phyloP scores from a whole-genome alignment of 2,888 invertebrate species.

The Pegoplata infirma region DNA sequence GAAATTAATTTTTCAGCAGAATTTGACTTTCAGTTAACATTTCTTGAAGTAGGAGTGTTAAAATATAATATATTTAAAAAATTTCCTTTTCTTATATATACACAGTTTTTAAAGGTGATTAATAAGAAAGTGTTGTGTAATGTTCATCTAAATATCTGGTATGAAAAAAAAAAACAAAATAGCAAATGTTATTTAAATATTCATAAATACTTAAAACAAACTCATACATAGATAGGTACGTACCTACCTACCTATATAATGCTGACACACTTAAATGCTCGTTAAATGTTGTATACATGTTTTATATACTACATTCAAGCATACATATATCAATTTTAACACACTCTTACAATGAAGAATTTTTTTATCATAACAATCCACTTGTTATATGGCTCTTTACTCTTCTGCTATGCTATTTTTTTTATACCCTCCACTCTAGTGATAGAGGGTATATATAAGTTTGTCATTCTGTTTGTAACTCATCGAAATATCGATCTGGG shows the following conservation, averaged over 20 bases:
- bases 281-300: constrained; percentile 46
- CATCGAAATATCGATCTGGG: too few species aligned
- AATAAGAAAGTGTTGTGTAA: too few species aligned
- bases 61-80: too few species aligned
- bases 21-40: too few species aligned
- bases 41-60: too few species aligned
- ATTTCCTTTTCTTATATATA: too few species aligned
- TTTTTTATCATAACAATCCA: constrained; percentile 57
- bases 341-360: constrained; percentile 44
- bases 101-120: not conserved
- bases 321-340: constrained; percentile 39
- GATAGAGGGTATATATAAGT: too few species aligned
- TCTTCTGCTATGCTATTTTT: not conserved
- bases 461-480: too few species aligned
- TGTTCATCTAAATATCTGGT: too few species aligned
- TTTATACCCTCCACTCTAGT: too few species aligned
- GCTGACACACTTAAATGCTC: constrained; percentile 62
- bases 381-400: constrained; percentile 36
- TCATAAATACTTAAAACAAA: constrained; percentile 47
- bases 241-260: constrained; percentile 20
- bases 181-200: constrained; percentile 56
- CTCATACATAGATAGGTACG: not conserved
- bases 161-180: constrained; percentile 24
- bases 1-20: too few species aligned
- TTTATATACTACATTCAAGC: not conserved